Conservation (phyloP, 2,888 invertebrate genomes). For the Diadegma fenestrale region DNA sequence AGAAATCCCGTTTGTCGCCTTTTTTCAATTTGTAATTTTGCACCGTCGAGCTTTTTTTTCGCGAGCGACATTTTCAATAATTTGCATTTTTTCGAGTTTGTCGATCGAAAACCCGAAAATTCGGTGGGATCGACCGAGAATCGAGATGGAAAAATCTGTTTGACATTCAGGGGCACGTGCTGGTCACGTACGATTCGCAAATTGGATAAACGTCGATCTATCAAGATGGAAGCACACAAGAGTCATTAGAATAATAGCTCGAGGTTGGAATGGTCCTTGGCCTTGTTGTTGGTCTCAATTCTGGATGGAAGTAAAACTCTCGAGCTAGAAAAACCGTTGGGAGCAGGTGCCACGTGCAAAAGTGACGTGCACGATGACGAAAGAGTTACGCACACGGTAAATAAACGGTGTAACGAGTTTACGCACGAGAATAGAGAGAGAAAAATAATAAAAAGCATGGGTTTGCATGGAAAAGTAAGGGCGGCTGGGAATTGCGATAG, state of each 20-base stretch:
- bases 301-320: constrained; percentile 40
- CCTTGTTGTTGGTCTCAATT: constrained; percentile 13
- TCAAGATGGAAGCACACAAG: constrained; percentile 16
- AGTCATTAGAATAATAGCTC: constrained; percentile 40
- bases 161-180: constrained; percentile 32
- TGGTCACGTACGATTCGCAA: constrained; percentile 29
- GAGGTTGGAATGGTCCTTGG: constrained; percentile 12
- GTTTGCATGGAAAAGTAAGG: constrained; percentile 55
- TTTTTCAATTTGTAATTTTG: neutral
- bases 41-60: neutral
- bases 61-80: neutral
- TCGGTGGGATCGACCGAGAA: neutral
- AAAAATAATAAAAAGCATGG: constrained; percentile 24
- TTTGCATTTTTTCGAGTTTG: neutral
- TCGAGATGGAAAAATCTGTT: neutral
- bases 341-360: constrained; percentile 41
- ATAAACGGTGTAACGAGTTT: neutral
- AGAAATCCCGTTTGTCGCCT: neutral
- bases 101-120: neutral
- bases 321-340: constrained; percentile 43
- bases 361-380: constrained; percentile 8
- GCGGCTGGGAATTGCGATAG: constrained; percentile 71
- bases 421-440: neutral
- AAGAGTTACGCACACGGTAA: neutral
- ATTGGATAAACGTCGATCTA: constrained; percentile 60